A percentile compares a stretch with the other conserved stretches of the same genome.
Conservation (phyloP, 2,113 vertebrate species). For the Phalacrocorax carbo region DNA sequence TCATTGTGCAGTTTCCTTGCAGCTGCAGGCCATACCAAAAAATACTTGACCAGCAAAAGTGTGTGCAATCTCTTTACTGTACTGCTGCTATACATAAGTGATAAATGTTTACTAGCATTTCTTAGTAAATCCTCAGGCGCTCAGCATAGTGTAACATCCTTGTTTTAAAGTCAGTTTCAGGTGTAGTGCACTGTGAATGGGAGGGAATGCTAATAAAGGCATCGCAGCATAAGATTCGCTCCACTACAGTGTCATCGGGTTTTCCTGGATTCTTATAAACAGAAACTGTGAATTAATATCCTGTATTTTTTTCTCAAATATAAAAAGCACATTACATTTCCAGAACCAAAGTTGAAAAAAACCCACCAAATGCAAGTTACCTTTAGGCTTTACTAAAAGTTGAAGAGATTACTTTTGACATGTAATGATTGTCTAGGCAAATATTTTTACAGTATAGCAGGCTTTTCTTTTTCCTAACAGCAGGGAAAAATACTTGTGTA, state of each 20-base stretch:
- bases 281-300: background rate
- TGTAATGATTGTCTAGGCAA: background rate
- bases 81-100: background rate
- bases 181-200: background rate
- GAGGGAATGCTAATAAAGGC: background rate
- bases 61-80: slow-evolving; percentile 7
- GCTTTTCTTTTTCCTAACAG: background rate
- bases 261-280: background rate
- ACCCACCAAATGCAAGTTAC: background rate
- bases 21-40: background rate
- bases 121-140: background rate
- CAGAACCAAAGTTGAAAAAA: background rate
- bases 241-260: background rate
- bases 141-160: background rate
- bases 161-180: background rate
- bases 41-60: background rate
- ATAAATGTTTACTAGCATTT: background rate
- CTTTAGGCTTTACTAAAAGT: background rate
- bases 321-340: background rate
- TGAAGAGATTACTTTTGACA: background rate
- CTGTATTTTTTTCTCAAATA: background rate
- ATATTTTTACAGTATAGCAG: background rate
- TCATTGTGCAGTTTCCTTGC: background rate
- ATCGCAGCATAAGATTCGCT: background rate
- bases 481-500: background rate